Evolutionary conservation across 2,113 vertebrate genomes (phyloP).

Genomic region (Coreoperca whiteheadi): DNA sequence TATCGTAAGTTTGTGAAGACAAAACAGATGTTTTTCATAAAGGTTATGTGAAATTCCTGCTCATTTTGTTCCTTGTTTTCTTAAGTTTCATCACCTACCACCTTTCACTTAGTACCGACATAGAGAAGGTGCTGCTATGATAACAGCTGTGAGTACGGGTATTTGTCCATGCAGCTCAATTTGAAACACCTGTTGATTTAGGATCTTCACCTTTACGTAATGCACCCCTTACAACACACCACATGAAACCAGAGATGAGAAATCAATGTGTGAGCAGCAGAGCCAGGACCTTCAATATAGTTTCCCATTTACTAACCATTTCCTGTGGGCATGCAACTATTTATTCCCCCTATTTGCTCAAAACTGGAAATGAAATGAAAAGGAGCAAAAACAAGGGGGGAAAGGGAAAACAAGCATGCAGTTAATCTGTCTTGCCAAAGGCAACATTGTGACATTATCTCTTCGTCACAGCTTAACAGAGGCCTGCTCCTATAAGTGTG

Average conservation of each 20-base stretch:
- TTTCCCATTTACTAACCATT: conserved; percentile 52
- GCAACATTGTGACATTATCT: conserved; percentile 65
- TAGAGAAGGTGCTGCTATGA: not conserved
- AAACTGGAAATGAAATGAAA: conserved; percentile 69
- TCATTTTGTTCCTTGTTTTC: not conserved
- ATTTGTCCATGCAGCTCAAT: not conserved
- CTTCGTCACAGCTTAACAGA: conserved; percentile 63
- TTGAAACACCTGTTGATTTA: not conserved
- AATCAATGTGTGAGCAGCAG: conserved; percentile 23
- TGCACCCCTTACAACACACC: conserved; percentile 4
- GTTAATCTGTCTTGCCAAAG: conserved; percentile 63
- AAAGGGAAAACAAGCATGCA: conserved; percentile 37
- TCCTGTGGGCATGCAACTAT: conserved; percentile 58
- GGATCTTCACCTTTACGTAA: not conserved
- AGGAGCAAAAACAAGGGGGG: conserved; percentile 11
- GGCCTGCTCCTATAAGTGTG: conserved; percentile 25
- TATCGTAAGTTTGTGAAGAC: not conserved
- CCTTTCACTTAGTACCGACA: not conserved
- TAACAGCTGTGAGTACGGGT: not conserved
- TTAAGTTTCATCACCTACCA: not conserved
- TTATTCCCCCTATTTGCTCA: conserved; percentile 55
- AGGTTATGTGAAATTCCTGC: not conserved
- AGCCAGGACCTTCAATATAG: conserved; percentile 29
- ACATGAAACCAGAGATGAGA: conserved; percentile 32
- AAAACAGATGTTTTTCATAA: not conserved